Conservation (phyloP, 2,888 invertebrate species). For the Cordilura impudica region DNA sequence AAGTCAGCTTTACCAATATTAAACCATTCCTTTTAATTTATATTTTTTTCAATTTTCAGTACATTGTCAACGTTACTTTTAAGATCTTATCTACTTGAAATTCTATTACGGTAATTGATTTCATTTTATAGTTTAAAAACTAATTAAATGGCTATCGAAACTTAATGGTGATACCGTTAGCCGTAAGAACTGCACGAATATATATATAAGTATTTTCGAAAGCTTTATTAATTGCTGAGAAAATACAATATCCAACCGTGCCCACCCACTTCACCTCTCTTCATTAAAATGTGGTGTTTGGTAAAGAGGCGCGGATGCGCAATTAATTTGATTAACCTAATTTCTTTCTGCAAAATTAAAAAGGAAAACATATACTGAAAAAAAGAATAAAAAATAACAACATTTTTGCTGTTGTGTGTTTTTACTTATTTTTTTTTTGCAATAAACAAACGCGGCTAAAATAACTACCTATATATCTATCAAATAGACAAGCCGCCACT, state of each 20-base stretch:
- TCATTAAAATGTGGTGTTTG: constrained; percentile 48
- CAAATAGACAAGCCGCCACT: neutral
- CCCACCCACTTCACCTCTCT: constrained; percentile 15
- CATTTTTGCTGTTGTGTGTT: too few relatives aligned
- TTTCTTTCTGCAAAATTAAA: constrained; percentile 53
- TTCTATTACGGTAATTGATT: too few relatives aligned
- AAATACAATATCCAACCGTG: constrained; percentile 8
- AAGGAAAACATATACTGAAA: neutral
- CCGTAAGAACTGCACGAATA: neutral
- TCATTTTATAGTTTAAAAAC: neutral
- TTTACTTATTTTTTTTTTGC: too few relatives aligned
- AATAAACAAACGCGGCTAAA: neutral
- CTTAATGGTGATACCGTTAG: neutral
- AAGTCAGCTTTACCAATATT: too few relatives aligned
- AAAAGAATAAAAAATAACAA: neutral
- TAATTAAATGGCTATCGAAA: neutral
- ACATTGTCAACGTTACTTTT: too few relatives aligned
- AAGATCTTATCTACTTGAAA: too few relatives aligned
- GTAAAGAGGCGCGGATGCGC: constrained; percentile 69
- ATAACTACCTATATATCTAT: too few relatives aligned
- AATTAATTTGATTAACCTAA: constrained; percentile 75
- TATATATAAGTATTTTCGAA: constrained; percentile 7
- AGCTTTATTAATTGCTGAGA: constrained; percentile 36
- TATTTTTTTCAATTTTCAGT: too few relatives aligned
- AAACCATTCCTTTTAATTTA: too few relatives aligned